Base-by-base conservation (phyloP, 2,888 invertebrate genomes). In the Dioctria linearis region DNA sequence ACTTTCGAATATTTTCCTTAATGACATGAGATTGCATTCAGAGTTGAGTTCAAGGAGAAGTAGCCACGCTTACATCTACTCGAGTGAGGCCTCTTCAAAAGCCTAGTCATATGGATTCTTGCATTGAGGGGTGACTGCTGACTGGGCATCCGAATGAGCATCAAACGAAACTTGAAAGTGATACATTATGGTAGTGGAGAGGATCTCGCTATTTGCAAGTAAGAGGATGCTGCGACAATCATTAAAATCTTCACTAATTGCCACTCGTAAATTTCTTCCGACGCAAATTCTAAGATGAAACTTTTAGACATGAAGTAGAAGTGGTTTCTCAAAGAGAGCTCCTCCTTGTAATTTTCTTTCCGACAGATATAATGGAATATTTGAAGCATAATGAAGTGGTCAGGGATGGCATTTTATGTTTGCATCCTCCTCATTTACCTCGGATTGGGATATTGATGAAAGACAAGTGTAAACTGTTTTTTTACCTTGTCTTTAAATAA, bases 201-300 rank as follows among this genome's bases (percentile, higher is more conserved):
- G 63, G 63, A 63, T 75, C 57, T 75, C 66, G n/a, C 46, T n/a
- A 66, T 43, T 43, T 9, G 0, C 8, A 43, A 46, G 54, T 4
- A 54, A 54, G 43, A 76, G 76, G 49, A 25, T 49, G 25, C 76
- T 40, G 63, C 76, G 76, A 46, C 76, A 76, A 49, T 63, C 76
- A 76, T 76, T 61, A 76, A 63, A 76, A 76, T 59, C 63, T 63
- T 40, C 63, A 63, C 76, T 76, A 76, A 76, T 76, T 76, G 63
- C 76, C 63, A 63, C 76, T 76, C 63, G 76, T 76, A 76, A 76
- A 63, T 76, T 63, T 76, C 76, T 76, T 76, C 73, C 42, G 59
- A 73, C 73, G 40, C 73, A 73, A 73, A 13, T 73, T 73, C 57
- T 57, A 73, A 57, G 59, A 57, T 37, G 57, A 9, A 73, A 73